Conservation (phyloP, 2,888 invertebrate genomes). For the Reticulitermes lucifugus region DNA sequence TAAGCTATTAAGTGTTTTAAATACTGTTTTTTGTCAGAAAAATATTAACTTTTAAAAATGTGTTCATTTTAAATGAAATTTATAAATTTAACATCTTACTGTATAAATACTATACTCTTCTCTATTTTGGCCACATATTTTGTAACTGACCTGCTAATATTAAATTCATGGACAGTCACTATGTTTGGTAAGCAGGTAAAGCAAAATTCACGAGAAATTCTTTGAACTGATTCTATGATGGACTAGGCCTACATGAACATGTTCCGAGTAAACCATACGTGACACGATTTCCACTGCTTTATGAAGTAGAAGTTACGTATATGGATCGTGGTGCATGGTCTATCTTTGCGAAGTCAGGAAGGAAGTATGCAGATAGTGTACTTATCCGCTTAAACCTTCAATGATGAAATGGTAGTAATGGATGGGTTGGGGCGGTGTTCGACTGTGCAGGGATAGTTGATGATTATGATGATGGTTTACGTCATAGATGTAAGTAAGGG, state of each 20-base stretch:
- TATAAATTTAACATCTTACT: no score
- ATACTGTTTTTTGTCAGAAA: no score
- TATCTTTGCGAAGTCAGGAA: conserved; percentile 17
- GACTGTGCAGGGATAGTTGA: conserved; percentile 19
- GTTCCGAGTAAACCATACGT: no score
- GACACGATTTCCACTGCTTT: not conserved
- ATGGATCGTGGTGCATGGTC: not conserved
- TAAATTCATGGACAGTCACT: no score
- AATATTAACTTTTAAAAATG: no score
- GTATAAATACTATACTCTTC: no score
- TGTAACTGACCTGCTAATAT: no score
- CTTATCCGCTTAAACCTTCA: conserved; percentile 31
- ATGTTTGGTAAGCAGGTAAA: no score
- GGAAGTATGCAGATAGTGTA: not conserved
- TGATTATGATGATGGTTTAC: conserved; percentile 17
- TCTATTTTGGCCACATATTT: no score
- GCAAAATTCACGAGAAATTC: not conserved
- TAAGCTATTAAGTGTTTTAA: no score
- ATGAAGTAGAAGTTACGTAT: not conserved
- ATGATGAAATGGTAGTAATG: conserved; percentile 19
- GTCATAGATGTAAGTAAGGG: not conserved
- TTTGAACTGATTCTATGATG: not conserved
- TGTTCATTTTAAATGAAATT: no score
- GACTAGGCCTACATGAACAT: not conserved
- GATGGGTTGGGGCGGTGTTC: not conserved